Evolutionary conservation across 2,113 vertebrate species (phyloP).

Genomic region (Chionodraco myersi): DNA sequence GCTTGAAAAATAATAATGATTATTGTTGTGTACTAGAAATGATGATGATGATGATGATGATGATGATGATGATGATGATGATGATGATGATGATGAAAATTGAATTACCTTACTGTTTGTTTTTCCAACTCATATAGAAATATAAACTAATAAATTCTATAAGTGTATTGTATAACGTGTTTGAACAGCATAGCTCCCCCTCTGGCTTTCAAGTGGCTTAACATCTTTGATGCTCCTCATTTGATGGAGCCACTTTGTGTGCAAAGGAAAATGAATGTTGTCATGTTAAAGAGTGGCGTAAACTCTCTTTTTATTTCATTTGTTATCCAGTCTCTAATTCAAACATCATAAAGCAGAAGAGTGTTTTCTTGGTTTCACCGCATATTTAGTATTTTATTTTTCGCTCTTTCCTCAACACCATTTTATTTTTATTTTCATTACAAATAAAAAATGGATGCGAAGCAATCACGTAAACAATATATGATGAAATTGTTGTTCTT

Average conservation of each 20-base stretch:
- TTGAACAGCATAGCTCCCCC: conserved; percentile 59
- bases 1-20: neutral
- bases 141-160: conserved; percentile 6
- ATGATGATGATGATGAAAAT: neutral
- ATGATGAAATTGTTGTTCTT: neutral
- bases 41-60: neutral
- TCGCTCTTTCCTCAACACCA: neutral
- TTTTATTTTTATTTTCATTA: neutral
- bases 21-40: neutral
- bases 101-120: neutral
- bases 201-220: conserved; percentile 47
- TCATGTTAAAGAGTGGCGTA: neutral
- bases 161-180: neutral
- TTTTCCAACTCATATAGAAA: neutral
- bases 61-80: neutral
- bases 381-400: neutral
- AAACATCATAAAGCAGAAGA: neutral
- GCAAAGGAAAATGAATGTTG: conserved; percentile 6
- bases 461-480: neutral
- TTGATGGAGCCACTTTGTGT: conserved; percentile 12
- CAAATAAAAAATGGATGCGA: neutral
- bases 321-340: neutral
- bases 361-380: neutral
- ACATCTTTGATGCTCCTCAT: conserved; percentile 32
- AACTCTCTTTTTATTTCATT: neutral